Percentiles rank a stretch among this genome's conserved stretches.
Evolutionary conservation across 1,140 invertebrate species (phyloP).

Genomic region (Rhopalosiphum maidis): DNA sequence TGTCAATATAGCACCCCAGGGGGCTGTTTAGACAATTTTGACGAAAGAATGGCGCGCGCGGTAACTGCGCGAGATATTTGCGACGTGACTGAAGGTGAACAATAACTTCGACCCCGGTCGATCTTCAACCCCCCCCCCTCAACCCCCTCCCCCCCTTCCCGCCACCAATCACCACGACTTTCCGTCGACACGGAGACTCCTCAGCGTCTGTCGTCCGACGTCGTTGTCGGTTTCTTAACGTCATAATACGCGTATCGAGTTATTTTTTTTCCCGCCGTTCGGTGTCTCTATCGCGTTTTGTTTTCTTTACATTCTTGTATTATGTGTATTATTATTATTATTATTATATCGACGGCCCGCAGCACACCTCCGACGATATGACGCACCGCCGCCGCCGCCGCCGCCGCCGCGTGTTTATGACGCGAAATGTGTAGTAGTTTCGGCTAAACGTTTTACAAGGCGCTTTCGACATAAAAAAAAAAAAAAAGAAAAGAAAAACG

Average conservation of each 20-base stretch:
- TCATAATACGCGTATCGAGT: slow-evolving; percentile 20
- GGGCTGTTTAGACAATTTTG: slow-evolving; percentile 56
- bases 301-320: not conserved
- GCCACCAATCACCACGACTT: not conserved
- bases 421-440: slow-evolving; percentile 37
- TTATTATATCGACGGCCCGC: not conserved
- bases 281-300: not conserved
- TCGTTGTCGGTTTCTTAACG: slow-evolving; percentile 16
- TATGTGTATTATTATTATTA: not conserved
- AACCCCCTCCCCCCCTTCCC: too few relatives aligned
- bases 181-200: not conserved
- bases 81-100: slow-evolving; percentile 56
- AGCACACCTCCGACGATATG: not conserved
- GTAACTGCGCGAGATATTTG: slow-evolving; percentile 39
- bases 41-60: slow-evolving; percentile 49
- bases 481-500: slow-evolving; percentile 23
- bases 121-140: not conserved
- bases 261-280: not conserved
- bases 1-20: slow-evolving; percentile 53
- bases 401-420: not conserved
- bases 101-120: slow-evolving; percentile 40
- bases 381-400: not conserved
- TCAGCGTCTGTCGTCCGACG: not conserved
- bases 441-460: slow-evolving; percentile 56
- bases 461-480: slow-evolving; percentile 20